These are phyloP conservation scores for Globodera rostochiensis DNA, from an alignment of 1,140 invertebrate genomes.

Conservation along the genomic window DNA sequence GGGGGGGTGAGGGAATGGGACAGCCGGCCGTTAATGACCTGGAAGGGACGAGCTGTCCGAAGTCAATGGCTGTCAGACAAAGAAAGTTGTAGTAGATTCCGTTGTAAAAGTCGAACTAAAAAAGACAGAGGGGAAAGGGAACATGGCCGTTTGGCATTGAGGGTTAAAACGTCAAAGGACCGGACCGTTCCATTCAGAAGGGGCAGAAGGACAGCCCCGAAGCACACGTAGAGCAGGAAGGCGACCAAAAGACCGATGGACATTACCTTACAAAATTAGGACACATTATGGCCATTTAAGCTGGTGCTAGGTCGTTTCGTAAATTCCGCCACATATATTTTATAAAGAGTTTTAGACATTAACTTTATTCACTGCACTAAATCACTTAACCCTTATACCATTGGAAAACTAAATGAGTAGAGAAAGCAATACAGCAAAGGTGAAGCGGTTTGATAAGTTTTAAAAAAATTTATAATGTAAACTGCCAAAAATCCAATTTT, in stretches of 20 bases:
- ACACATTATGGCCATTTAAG: too few species aligned
- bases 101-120: slow-evolving; percentile 55
- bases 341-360: too few species aligned
- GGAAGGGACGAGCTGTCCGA: slow-evolving; percentile 52
- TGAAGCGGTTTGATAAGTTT: too few species aligned
- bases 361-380: too few species aligned
- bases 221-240: slow-evolving; percentile 53
- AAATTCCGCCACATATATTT: too few species aligned
- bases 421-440: too few species aligned
- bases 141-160: background rate
- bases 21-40: slow-evolving; percentile 32
- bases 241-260: slow-evolving; percentile 45
- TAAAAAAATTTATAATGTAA: too few species aligned
- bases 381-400: too few species aligned
- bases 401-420: too few species aligned
- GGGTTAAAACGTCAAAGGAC: background rate
- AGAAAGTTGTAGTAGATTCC: slow-evolving; percentile 59
- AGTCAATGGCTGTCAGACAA: slow-evolving; percentile 58
- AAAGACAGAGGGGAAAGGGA: background rate
- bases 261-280: slow-evolving; percentile 7
- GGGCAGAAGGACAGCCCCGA: slow-evolving; percentile 56
- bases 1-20: too few species aligned
- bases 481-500: too few species aligned
- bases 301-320: too few species aligned
- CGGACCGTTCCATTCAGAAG: slow-evolving; percentile 51